Base-by-base conservation (phyloP, 2,888 invertebrate species). In the Aelia acuminata region DNA sequence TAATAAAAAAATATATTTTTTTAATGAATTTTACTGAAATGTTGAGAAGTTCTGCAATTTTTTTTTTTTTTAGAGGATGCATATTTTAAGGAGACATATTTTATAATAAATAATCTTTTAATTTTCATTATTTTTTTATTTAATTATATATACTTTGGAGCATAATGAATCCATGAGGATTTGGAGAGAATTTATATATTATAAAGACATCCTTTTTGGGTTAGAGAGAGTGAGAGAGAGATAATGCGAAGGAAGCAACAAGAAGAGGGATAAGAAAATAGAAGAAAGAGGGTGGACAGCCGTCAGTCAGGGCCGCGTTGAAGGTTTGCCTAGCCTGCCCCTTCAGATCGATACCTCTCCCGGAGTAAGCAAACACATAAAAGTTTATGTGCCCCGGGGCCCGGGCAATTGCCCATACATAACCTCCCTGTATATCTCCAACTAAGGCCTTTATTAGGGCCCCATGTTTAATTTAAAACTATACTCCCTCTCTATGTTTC, bases 331-430 rank as follows among this genome's bases (percentile, higher is more conserved):
- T 87, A 87, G 63, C 70, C 87, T 70, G 87, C 31, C 57, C 85
- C 87, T 47, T 53, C 85, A 49, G 63, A 87, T 87, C 87, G 87
- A 87, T 63, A 63, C 47, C 87, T 26, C 87, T 26, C 84, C 87
- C 47, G 57, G 90, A 90, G 90, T 90, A 90, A 90, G 90, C 90
- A 90, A 90, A 89, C 89, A 90, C 90, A 90, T 90, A 90, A 90
- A 90, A 90, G 90, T 90, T 90, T 90, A 90, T 88, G 87, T 85
- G 89, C 88, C 75, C 87, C 80, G 80, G n/a, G 43, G 43, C 80
- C 43, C 87, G 43, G 80, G n/a, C 80, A 80, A 80, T 88, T 88
- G 88, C 88, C 89, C 49, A 49, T 53, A 85, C 53, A 57, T 57
- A 88, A 85, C 89, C 88, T 87, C 80, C 43, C 22, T 43, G 80